Evolutionary conservation across 2,113 vertebrate species (phyloP).

Genomic region (Daubentonia madagascariensis): DNA sequence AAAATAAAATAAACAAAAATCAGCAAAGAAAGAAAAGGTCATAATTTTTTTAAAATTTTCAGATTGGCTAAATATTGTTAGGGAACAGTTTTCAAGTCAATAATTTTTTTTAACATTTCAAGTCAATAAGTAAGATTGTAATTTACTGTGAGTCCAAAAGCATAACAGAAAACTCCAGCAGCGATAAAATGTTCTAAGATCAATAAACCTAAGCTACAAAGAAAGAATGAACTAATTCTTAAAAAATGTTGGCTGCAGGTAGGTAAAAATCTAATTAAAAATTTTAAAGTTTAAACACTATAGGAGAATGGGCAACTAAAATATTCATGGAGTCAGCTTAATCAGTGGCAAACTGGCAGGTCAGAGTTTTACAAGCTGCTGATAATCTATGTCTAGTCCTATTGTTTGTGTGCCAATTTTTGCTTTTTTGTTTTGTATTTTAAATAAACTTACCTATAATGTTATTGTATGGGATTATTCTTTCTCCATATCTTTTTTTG

Average conservation of each 20-base stretch:
- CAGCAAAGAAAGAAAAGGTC: constrained; percentile 19
- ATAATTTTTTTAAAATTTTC: not conserved
- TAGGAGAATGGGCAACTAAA: not conserved
- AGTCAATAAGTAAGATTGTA: not conserved
- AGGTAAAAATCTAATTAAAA: constrained; percentile 20
- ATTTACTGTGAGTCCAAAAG: constrained; percentile 1
- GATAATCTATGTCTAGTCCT: not conserved
- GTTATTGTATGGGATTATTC: not conserved
- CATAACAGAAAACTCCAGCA: not conserved
- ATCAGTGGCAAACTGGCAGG: not conserved
- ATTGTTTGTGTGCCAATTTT: not conserved
- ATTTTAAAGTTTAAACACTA: not conserved
- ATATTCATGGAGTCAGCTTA: not conserved
- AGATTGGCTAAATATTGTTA: constrained; percentile 32
- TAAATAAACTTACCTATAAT: not conserved
- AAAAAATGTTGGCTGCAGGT: not conserved
- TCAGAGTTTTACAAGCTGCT: not conserved
- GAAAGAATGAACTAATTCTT: not conserved
- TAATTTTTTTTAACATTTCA: constrained; percentile 1
- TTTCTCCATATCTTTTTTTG: constrained; percentile 8
- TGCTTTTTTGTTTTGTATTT: not conserved
- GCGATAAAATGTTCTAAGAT: not conserved
- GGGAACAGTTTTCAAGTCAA: constrained; percentile 16
- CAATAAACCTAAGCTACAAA: not conserved
- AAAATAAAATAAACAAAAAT: not conserved